These are phyloP conservation scores for Daptonema setosum DNA, from an alignment of 2,888 invertebrate genomes.

Conservation along the genomic window DNA sequence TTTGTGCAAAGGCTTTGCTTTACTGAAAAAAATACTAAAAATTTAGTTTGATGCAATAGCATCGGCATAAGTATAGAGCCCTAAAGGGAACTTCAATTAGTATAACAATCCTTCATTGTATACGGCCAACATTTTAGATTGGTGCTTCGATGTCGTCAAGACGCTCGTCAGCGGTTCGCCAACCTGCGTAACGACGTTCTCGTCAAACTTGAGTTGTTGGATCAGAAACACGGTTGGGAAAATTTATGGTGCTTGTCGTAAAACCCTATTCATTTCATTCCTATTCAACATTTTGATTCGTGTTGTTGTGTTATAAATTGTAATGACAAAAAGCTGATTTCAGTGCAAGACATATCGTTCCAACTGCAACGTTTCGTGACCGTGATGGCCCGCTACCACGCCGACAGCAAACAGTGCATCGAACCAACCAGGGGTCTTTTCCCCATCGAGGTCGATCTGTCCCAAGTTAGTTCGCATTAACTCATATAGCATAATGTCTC, in stretches of 20 bases:
- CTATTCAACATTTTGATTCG: neutral
- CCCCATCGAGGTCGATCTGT: slow-evolving; percentile 32
- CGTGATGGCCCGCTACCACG: slow-evolving; percentile 53
- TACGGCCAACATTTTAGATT: slow-evolving; percentile 37
- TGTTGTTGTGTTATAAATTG: neutral
- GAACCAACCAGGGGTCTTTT: slow-evolving; percentile 29
- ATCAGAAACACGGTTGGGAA: slow-evolving; percentile 89
- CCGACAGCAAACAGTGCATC: slow-evolving; percentile 36
- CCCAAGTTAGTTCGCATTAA: slow-evolving; percentile 10
- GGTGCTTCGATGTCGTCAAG: slow-evolving; percentile 79
- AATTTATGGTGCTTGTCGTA: too few species aligned
- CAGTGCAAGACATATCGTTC: slow-evolving; percentile 64
- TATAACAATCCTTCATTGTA: too few species aligned
- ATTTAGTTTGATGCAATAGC: too few species aligned
- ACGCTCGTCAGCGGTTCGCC: slow-evolving; percentile 55
- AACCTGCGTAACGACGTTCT: slow-evolving; percentile 56
- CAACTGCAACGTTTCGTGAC: slow-evolving; percentile 53
- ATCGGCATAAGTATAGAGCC: too few species aligned
- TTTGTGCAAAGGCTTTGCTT: too few species aligned
- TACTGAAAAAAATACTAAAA: too few species aligned
- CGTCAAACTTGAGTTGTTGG: slow-evolving; percentile 83
- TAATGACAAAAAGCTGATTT: slow-evolving; percentile 7
- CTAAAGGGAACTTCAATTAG: too few species aligned
- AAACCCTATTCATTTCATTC: neutral
- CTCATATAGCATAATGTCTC: too few species aligned